A percentile compares a stretch with the other conserved stretches of the same genome.
Conservation (phyloP, 2,888 invertebrate genomes). For the Drosophila pseudotakahashii region DNA sequence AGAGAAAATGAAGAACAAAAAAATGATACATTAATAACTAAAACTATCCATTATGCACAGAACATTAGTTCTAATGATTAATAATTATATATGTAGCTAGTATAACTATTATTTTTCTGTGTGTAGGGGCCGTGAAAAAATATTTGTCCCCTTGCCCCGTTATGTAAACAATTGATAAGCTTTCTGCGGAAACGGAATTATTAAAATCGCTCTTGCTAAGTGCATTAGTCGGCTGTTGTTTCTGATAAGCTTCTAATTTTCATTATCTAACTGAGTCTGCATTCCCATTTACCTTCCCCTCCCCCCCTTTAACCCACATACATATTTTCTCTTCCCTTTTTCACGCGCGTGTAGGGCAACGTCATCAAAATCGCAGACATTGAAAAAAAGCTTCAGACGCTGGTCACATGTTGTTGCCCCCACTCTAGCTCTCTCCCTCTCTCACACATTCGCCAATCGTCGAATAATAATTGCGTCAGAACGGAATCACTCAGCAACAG, state of each 20-base stretch:
- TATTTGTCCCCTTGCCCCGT: slow-evolving; percentile 46
- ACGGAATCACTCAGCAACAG: slow-evolving; percentile 65
- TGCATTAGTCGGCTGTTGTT: slow-evolving; percentile 33
- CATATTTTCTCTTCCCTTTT: slow-evolving; percentile 6
- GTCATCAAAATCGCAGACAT: slow-evolving; percentile 56
- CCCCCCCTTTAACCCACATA: slow-evolving; percentile 33
- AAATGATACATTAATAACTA: too few species aligned
- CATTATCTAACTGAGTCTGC: slow-evolving; percentile 59
- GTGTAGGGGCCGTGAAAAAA: slow-evolving; percentile 6
- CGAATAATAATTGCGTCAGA: slow-evolving; percentile 52
- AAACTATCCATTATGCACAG: too few species aligned
- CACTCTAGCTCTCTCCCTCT: slow-evolving; percentile 10
- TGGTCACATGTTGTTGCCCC: slow-evolving; percentile 64
- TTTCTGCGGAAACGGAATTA: slow-evolving; percentile 33
- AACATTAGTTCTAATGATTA: background rate
- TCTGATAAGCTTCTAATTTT: slow-evolving; percentile 12
- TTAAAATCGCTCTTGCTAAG: slow-evolving; percentile 20
- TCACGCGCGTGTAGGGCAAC: slow-evolving; percentile 46
- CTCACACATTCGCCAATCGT: slow-evolving; percentile 2
- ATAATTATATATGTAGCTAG: background rate
- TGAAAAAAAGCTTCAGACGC: slow-evolving; percentile 30
- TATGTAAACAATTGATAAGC: slow-evolving; percentile 60
- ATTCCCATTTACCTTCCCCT: slow-evolving; percentile 5
- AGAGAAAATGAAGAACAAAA: too few species aligned
- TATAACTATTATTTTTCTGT: background rate